Conservation (phyloP, 2,888 invertebrate genomes). For the Cecidostiba fungosa region DNA sequence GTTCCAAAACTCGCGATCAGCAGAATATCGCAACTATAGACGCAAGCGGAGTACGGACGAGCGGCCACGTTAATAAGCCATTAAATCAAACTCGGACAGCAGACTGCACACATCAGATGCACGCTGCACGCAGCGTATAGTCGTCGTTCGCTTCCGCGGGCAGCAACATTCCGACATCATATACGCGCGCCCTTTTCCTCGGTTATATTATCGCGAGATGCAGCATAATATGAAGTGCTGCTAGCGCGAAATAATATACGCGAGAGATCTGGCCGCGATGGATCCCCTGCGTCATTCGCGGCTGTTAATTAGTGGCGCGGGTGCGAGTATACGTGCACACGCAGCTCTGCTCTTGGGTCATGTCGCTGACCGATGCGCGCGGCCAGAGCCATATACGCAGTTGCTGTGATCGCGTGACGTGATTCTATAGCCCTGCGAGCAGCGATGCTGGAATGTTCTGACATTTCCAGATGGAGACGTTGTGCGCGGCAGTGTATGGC, state of each 20-base stretch:
- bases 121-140: constrained; percentile 63
- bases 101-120: constrained; percentile 74
- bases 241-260: constrained; percentile 6
- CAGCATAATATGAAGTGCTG: neutral
- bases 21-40: too few relatives aligned
- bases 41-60: constrained; percentile 60
- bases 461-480: constrained; percentile 33
- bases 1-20: neutral
- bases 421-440: neutral
- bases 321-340: constrained; percentile 63
- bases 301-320: constrained; percentile 67
- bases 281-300: constrained; percentile 67
- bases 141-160: constrained; percentile 12
- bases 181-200: constrained; percentile 7
- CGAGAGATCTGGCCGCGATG: constrained; percentile 37
- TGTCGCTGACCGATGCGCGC: constrained; percentile 21
- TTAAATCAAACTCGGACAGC: constrained; percentile 75
- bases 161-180: neutral
- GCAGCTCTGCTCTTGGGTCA: neutral
- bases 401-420: constrained; percentile 11
- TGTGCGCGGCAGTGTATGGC: neutral
- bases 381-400: neutral
- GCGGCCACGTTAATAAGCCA: constrained; percentile 74
- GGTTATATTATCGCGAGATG: neutral
- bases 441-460: neutral